Base-by-base conservation (phyloP, 2,113 vertebrate species). In the Notarius lentiginosus region DNA sequence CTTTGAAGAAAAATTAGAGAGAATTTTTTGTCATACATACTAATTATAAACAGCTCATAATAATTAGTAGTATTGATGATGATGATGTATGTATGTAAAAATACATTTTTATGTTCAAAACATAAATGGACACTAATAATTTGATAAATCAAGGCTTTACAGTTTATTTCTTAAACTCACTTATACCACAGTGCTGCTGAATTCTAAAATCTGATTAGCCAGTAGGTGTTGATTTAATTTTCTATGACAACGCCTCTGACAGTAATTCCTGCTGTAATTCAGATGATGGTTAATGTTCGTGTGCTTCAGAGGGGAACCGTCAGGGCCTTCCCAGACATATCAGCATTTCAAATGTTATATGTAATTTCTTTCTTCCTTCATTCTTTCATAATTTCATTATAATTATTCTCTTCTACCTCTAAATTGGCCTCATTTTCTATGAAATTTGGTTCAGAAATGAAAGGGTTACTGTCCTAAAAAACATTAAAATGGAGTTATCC, bases 111-210 rank as follows among this genome's bases (percentile, higher is more conserved):
- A 8, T 1, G 1, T 53, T 17, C 5, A 24, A n/a, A 51, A 55
- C 24, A 27, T 27, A 55, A 77, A 55, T 4, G 2, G 51, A 27
- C 51, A n/a, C 51, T 53, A 53, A 55, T 55, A 55, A 51, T 77
- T 60, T 80, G 17, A 80, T 34, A 27, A 80, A 60, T 80, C 8
- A 80, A 8, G 30, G 34, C 55, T 79, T 79, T 58, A 58, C 79
- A 80, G 14, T 27, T 11, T 30, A 30, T n/a, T 79, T 58, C 49
- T 55, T 56, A 49, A 75, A 75, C 72, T 27, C 49, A 55, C 1
- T 77, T 27, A 17, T 77, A 77, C 49, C 24, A 8, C 51, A n/a
- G 9, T 51, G 47, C 41, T 75, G n/a, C 72, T 75, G 12, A 75
- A 49, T 27, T 77, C 24, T 79, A 0, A 56, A 79, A 20, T 58